Base-by-base conservation (phyloP, 2,888 invertebrate species). In the Drosophila lutescens region DNA sequence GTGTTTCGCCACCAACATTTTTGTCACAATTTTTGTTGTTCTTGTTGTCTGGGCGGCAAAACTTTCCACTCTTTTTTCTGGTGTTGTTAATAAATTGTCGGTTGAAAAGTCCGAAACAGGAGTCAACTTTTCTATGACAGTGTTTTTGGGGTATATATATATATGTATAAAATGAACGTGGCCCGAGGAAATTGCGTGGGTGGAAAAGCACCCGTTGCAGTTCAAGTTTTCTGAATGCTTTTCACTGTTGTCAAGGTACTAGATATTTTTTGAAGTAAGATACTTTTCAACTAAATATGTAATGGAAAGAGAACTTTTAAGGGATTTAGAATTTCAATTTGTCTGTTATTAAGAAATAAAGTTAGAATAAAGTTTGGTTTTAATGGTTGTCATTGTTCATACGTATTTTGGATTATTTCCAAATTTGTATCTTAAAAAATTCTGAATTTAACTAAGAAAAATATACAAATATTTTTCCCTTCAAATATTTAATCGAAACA, bases 71-170 rank as follows among this genome's bases (percentile, higher is more conserved):
- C 40, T 53, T 47, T 62, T 65, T 51, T 63, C 46, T 38, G 12
- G 20, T 38, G 30, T 66, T 67, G 40, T 51, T 66, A 74, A 77
- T 81, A 84, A 77, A 84, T 83, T 84, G 79, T 66, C 70, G 68
- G 57, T 30, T 51, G n/a, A 17, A 65, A 63, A 76, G 73, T 63
- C 71, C 50, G 40, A 61, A 72, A 63, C 55, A 54, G 53, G 46
- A 57, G 56, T 47, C 56, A 75, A 87, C 71, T 87, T 82, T 79
- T 60, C 50, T 55, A 53, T 63, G 67, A 67, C 40, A 68, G 65
- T 41, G 53, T 70, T 59, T 60, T 47, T 23, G n/a, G 57, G 17
- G 3, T 34, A 34, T 32, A 30, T 34, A 20, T 6, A 34, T 30
- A 26, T 34, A 17, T 23, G n/a, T 34, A 20, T 17, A 7, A 26